A percentile compares a stretch with the other conserved stretches of the same genome.
These are phyloP conservation scores for Megalopta genalis DNA, from an alignment of 1,140 invertebrate genomes.

Conservation along the genomic window DNA sequence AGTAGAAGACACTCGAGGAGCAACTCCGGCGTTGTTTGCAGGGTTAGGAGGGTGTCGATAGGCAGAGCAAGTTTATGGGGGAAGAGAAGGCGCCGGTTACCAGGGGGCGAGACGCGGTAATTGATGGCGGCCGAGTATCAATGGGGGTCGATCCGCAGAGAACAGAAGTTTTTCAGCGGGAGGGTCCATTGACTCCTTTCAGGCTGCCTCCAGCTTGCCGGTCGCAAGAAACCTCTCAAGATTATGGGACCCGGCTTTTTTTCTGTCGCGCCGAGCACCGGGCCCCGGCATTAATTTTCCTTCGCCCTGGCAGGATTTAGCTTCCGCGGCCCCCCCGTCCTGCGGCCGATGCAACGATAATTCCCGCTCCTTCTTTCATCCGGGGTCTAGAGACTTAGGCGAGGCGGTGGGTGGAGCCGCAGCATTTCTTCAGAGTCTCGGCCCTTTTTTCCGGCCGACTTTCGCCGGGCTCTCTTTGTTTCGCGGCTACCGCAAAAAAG, in stretches of 20 bases:
- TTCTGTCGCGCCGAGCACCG: neutral
- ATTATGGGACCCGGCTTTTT: conserved; percentile 44
- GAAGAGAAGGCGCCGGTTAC: conserved; percentile 21
- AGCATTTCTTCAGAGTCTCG: neutral
- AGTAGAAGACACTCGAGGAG: neutral
- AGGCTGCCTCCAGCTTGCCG: neutral
- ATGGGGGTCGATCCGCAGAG: conserved; percentile 53
- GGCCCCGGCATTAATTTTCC: conserved; percentile 52
- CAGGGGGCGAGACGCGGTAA: conserved; percentile 43
- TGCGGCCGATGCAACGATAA: neutral
- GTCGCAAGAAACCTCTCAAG: conserved; percentile 58
- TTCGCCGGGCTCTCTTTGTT: conserved; percentile 12
- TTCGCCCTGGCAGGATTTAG: conserved; percentile 11
- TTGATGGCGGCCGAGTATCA: conserved; percentile 59
- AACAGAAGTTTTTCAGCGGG: conserved; percentile 31
- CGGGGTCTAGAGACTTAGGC: conserved; percentile 28
- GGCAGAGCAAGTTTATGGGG: conserved; percentile 37
- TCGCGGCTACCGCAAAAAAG: conserved; percentile 12
- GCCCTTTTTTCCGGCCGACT: conserved; percentile 12
- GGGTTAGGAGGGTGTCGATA: neutral
- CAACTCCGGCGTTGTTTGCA: neutral
- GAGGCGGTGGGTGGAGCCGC: conserved; percentile 1
- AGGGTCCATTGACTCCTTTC: conserved; percentile 37
- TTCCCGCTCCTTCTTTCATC: conserved; percentile 3
- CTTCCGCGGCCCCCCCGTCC: conserved; percentile 28